phyloP scores from a whole-genome alignment of 2,113 vertebrate genomes.

The Abramis brama region DNA sequence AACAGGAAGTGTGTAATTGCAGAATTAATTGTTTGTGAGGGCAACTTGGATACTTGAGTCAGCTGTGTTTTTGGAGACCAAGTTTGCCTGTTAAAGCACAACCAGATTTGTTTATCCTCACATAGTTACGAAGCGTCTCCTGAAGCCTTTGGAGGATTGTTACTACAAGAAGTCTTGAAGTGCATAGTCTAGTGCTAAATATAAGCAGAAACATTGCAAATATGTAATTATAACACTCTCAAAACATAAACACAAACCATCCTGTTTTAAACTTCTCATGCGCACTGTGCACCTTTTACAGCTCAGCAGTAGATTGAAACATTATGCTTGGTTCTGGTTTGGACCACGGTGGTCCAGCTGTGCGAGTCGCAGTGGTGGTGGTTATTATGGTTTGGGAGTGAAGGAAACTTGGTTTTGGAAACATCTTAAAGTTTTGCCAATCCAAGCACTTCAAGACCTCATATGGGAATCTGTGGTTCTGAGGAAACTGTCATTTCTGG shows the following conservation, averaged over 20 bases:
- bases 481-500: constrained; percentile 34
- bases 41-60: background rate
- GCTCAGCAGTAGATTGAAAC: constrained; percentile 33
- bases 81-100: background rate
- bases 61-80: constrained; percentile 20
- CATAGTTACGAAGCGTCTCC: background rate
- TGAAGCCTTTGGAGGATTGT: background rate
- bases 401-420: constrained; percentile 43
- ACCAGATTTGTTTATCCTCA: background rate
- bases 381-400: constrained; percentile 35
- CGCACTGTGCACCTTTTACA: constrained; percentile 15
- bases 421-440: constrained; percentile 33
- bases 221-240: background rate
- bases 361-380: constrained; percentile 12
- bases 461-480: constrained; percentile 42
- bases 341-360: constrained; percentile 40
- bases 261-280: background rate
- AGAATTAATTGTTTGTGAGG: constrained; percentile 2
- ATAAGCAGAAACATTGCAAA: background rate
- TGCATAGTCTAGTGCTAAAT: background rate
- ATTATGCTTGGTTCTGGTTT: constrained; percentile 34
- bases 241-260: background rate
- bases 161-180: background rate
- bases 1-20: constrained; percentile 15
- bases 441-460: constrained; percentile 39